Evolutionary conservation across 2,888 invertebrate species (phyloP), one percentile per base, ranked within the genome.

Genomic region (Sphaeridia pumilis): DNA sequence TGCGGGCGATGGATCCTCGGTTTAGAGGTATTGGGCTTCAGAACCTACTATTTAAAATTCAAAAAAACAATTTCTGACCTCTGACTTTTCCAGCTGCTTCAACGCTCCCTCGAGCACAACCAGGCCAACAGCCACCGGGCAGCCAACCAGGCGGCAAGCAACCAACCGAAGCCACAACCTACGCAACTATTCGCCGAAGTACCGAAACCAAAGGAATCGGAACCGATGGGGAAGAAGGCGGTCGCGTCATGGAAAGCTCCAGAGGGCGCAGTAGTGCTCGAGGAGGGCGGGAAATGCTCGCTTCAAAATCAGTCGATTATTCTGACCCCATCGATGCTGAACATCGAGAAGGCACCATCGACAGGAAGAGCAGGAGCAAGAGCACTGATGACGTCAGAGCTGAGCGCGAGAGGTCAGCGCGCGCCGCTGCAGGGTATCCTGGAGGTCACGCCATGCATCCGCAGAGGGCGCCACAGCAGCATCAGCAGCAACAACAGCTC

Each of bases 321-420:
- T 73, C 73, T n/a, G 75, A 74, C 66, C 70, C 73, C 63, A 74
- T 75, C 63, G 71, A 57, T 49, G 65, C 54, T 44, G 58, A 52
- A 49, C 54, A 58, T 47, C 46, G 45, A 17, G 42, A 26, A 21
- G 64, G 60, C 44, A 64, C 59, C 41, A 60, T 62, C 26, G 61
- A 63, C 42, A 50, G 61, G 55, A 63, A 61, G 56, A 62, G 55
- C 53, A 56, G 58, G 69, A 88, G 87, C 65, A 89, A 89, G 73
- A 88, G 88, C 72, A 88, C 88, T 49, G 89, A 89, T 72, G 87
- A 89, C 69, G 88, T 88, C 83, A 65, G 64, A 1, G 71, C 70
- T 56, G 64, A 64, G 54, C 49, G 69, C 67, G 58, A 70, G 69
- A 61, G 70, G 68, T n/a, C n/a, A n/a, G 56, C 73, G 73, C 28